A percentile compares a stretch with the other conserved stretches of the same genome.
These are phyloP conservation scores for Microtus pennsylvanicus DNA, from an alignment of 2,113 vertebrate genomes.

Conservation along the genomic window DNA sequence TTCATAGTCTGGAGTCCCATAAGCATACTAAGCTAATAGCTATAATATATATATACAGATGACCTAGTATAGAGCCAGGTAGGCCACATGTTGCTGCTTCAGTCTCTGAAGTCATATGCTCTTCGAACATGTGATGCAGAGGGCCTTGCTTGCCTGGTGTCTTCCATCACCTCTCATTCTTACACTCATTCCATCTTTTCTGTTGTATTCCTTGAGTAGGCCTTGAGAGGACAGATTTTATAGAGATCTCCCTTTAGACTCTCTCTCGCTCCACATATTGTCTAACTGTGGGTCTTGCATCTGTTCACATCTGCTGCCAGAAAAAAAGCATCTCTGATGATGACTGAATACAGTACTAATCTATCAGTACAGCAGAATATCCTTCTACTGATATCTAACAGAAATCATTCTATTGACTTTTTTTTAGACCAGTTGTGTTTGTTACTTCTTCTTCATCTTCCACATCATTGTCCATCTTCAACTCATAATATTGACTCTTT, in stretches of 20 bases:
- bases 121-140: neutral
- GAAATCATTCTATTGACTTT: neutral
- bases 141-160: neutral
- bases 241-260: neutral
- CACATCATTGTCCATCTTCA: neutral
- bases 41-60: neutral
- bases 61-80: neutral
- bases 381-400: neutral
- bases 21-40: neutral
- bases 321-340: neutral
- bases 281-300: neutral
- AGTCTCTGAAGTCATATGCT: neutral
- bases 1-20: neutral
- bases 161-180: neutral
- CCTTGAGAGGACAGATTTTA: too few relatives aligned
- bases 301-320: neutral
- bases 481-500: neutral
- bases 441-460: neutral
- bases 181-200: neutral
- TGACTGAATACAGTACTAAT: neutral
- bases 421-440: neutral
- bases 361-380: neutral
- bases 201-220: too few relatives aligned
- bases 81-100: neutral
- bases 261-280: neutral